phyloP scores from a whole-genome alignment of 2,888 invertebrate genomes.

The Ctenicera cuprea region DNA sequence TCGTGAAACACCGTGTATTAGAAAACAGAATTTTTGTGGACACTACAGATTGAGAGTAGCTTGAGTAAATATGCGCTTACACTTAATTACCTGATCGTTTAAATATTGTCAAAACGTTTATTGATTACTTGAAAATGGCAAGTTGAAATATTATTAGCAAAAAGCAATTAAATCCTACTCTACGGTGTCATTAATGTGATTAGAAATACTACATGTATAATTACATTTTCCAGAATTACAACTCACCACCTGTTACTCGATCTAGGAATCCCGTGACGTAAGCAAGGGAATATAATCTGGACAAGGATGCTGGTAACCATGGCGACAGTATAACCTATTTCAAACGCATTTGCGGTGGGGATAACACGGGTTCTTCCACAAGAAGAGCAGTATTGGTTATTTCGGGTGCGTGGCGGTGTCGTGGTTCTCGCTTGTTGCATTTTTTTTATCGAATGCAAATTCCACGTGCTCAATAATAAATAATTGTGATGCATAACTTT shows the following conservation, averaged over 20 bases:
- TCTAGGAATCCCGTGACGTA: slow-evolving; percentile 60
- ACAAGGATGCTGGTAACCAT: slow-evolving; percentile 62
- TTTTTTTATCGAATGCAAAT: not conserved
- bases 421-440: slow-evolving; percentile 8
- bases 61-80: no score
- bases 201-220: not conserved
- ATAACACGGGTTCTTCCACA: slow-evolving; percentile 36
- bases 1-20: no score
- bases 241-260: slow-evolving; percentile 58
- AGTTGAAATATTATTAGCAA: no score
- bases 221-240: not conserved
- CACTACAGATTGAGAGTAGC: no score
- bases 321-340: slow-evolving; percentile 58
- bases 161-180: no score
- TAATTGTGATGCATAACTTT: not conserved
- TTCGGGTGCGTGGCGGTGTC: slow-evolving; percentile 13
- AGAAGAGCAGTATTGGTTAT: slow-evolving; percentile 36
- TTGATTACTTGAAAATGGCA: no score
- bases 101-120: no score
- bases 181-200: no score
- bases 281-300: slow-evolving; percentile 54
- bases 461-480: slow-evolving; percentile 12
- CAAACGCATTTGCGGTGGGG: slow-evolving; percentile 53
- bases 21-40: no score
- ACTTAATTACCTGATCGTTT: no score